Evolutionary conservation across 2,797 vertebrate species (phyloP).

Genomic region (Selene dorsalis): DNA sequence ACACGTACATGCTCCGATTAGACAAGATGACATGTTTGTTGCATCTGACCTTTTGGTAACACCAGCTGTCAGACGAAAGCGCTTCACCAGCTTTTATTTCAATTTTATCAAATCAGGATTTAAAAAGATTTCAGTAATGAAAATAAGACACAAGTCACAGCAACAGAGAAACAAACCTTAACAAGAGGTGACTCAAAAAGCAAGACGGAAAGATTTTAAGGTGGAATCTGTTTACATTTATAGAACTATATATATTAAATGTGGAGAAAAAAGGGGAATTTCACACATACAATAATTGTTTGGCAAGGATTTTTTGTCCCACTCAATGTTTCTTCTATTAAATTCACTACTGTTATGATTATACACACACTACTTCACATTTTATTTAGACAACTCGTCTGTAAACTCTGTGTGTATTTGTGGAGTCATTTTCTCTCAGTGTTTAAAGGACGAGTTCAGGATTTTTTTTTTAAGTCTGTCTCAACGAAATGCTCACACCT

Average conservation of each 20-base stretch:
- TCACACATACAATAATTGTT: conserved; percentile 36
- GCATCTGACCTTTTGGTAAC: conserved; percentile 33
- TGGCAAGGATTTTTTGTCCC: conserved; percentile 22
- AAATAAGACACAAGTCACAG: conserved; percentile 41
- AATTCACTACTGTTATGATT: conserved; percentile 25
- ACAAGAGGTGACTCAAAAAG: conserved; percentile 15
- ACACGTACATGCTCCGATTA: conserved; percentile 39
- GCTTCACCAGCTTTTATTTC: neutral
- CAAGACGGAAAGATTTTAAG: neutral
- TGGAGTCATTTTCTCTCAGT: conserved; percentile 20
- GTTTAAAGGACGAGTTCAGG: conserved; percentile 10
- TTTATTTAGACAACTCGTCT: conserved; percentile 36
- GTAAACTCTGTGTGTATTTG: conserved; percentile 46
- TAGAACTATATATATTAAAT: conserved; percentile 9
- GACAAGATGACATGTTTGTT: conserved; percentile 18
- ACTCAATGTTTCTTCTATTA: conserved; percentile 16
- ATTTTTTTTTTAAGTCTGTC: neutral
- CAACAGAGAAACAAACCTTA: conserved; percentile 21
- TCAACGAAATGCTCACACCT: neutral
- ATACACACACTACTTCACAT: conserved; percentile 71
- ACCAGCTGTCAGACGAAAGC: neutral
- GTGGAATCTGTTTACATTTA: conserved; percentile 13
- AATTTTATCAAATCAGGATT: conserved; percentile 11
- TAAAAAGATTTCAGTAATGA: conserved; percentile 6
- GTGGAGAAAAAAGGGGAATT: neutral